These are phyloP conservation scores for Volucella inflata DNA, from an alignment of 2,888 invertebrate genomes.

Conservation along the genomic window DNA sequence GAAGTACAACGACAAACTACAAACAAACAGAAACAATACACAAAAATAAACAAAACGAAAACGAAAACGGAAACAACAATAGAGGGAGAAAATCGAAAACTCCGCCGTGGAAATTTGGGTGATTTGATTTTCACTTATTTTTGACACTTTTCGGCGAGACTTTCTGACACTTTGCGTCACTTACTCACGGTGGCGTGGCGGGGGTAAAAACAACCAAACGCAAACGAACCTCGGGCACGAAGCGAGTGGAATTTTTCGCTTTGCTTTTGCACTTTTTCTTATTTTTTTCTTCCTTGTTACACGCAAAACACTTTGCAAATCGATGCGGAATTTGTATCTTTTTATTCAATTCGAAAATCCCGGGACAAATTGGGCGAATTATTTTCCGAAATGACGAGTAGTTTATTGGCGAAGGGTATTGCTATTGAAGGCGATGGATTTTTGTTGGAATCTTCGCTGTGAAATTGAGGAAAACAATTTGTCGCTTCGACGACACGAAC, in stretches of 20 bases:
- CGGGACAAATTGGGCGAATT: background rate
- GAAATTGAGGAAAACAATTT: conserved; percentile 42
- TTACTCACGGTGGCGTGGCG: too few relatives aligned
- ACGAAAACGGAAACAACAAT: conserved; percentile 2
- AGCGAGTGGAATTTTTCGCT: conserved; percentile 44
- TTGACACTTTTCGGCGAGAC: conserved; percentile 25
- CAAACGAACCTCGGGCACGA: conserved; percentile 1
- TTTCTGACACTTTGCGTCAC: conserved; percentile 53
- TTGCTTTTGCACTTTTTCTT: conserved; percentile 40
- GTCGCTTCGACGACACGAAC: conserved; percentile 30
- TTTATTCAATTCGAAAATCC: background rate
- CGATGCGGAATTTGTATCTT: conserved; percentile 27
- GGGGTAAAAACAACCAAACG: conserved; percentile 6
- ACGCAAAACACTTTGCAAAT: conserved; percentile 59
- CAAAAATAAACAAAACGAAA: conserved; percentile 20
- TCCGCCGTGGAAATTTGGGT: background rate
- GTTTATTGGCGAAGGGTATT: background rate
- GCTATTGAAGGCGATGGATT: background rate
- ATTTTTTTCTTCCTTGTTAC: conserved; percentile 42
- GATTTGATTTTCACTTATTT: conserved; percentile 43
- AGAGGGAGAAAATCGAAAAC: background rate
- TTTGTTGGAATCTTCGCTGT: conserved; percentile 44
- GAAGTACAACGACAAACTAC: conserved; percentile 53
- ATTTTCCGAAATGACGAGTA: background rate
- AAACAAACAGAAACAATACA: conserved; percentile 62